Evolutionary conservation across 2,797 vertebrate species (phyloP).

Genomic region (Catharus ustulatus): DNA sequence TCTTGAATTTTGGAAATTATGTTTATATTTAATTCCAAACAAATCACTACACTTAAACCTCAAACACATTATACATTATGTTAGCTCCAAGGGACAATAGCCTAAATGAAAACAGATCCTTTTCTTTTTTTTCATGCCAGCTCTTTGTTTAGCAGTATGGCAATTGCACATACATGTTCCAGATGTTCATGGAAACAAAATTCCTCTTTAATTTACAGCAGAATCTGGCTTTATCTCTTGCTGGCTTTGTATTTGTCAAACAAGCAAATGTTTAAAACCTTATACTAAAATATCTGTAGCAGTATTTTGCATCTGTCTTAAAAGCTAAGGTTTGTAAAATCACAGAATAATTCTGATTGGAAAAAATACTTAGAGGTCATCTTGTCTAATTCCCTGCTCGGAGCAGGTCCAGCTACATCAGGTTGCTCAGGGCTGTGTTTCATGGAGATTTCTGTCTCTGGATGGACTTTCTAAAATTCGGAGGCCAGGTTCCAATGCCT

Average conservation of each 20-base stretch:
- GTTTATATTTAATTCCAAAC: constrained; percentile 43
- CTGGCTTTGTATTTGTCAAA: constrained; percentile 37
- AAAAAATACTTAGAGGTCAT: neutral
- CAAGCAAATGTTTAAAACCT: neutral
- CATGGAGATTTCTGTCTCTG: neutral
- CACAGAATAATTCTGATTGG: neutral
- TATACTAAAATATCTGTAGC: neutral
- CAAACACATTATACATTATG: constrained; percentile 33
- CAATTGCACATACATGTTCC: constrained; percentile 17
- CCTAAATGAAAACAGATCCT: constrained; percentile 71
- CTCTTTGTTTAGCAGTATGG: constrained; percentile 50
- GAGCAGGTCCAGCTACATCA: neutral
- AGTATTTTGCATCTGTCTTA: neutral
- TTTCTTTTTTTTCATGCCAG: constrained; percentile 53
- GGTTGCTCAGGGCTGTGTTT: neutral
- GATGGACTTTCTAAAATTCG: neutral
- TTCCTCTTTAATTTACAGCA: constrained; percentile 53
- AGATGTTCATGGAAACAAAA: constrained; percentile 56
- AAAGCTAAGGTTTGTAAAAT: constrained; percentile 3
- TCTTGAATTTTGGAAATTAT: constrained; percentile 25
- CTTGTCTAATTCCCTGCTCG: neutral
- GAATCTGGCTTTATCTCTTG: constrained; percentile 38
- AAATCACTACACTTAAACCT: constrained; percentile 1
- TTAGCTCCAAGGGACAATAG: constrained; percentile 48
- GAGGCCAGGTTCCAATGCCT: neutral